Evolutionary conservation across 2,113 vertebrate genomes (phyloP).

Genomic region (Semnopithecus entellus): DNA sequence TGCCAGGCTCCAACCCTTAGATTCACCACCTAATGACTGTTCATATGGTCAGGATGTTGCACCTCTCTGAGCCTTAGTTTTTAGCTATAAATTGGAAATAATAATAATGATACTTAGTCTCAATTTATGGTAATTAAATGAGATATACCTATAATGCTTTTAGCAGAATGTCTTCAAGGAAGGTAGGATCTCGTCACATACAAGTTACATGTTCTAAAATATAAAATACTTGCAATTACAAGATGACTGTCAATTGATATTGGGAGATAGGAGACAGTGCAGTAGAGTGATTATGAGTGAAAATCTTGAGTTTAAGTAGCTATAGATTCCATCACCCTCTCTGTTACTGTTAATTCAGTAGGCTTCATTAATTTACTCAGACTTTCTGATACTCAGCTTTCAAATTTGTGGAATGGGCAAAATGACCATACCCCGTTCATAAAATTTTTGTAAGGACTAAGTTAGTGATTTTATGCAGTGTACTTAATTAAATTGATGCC

Average conservation of each 20-base stretch:
- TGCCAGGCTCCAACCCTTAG: not conserved
- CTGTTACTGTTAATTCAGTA: not conserved
- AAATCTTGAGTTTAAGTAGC: not conserved
- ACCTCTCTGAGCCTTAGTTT: not conserved
- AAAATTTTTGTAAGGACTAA: not conserved
- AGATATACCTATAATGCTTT: not conserved
- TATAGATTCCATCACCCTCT: not conserved
- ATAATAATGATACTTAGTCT: not conserved
- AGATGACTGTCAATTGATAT: not conserved
- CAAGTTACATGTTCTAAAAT: not conserved
- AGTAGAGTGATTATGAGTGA: not conserved
- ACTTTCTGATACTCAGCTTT: not conserved
- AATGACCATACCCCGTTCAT: not conserved
- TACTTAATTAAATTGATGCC: not conserved
- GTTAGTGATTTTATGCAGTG: not conserved
- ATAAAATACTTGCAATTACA: not conserved
- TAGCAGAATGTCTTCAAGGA: not conserved
- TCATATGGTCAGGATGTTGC: not conserved
- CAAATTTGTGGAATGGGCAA: not conserved
- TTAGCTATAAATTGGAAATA: not conserved
- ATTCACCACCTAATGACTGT: not conserved
- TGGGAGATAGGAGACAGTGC: not conserved
- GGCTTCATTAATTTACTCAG: not conserved
- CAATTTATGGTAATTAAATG: not conserved
- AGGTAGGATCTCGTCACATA: not conserved